Evolutionary conservation across 2,113 vertebrate genomes (phyloP).

Genomic region (Syngnathus scovelli): DNA sequence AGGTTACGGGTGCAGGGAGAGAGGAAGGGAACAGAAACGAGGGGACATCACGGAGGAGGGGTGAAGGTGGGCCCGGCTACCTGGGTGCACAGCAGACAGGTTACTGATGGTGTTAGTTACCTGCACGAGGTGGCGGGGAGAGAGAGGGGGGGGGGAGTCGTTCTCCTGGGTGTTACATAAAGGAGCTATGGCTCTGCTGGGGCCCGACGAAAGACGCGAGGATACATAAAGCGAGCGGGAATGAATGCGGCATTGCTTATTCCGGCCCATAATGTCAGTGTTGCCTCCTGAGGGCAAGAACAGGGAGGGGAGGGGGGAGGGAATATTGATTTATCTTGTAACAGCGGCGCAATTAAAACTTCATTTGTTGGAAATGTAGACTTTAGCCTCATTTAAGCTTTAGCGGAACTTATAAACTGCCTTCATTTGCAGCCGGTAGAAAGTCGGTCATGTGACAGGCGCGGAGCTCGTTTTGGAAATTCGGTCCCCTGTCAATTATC

Average conservation of each 20-base stretch:
- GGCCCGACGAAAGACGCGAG: conserved; percentile 33
- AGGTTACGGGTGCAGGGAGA: conserved; percentile 49
- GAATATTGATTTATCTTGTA: conserved; percentile 54
- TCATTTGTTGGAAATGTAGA: conserved; percentile 69
- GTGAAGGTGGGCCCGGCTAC: conserved; percentile 41
- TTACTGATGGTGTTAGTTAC: conserved; percentile 74
- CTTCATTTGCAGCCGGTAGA: conserved; percentile 14
- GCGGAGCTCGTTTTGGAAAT: background rate
- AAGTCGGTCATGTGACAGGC: background rate
- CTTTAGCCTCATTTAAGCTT: conserved; percentile 72
- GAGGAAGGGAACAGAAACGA: conserved; percentile 35
- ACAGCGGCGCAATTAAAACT: conserved; percentile 71
- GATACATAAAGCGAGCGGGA: conserved; percentile 60
- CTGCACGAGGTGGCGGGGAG: conserved; percentile 32
- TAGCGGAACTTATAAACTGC: conserved; percentile 16
- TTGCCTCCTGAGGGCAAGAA: conserved; percentile 36
- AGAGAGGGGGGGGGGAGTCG: conserved; percentile 35
- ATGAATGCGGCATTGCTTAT: conserved; percentile 51
- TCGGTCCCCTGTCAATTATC: conserved; percentile 48
- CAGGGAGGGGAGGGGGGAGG: conserved; percentile 21
- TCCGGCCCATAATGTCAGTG: conserved; percentile 56
- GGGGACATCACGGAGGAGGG: conserved; percentile 43
- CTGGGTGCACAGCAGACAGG: conserved; percentile 52
- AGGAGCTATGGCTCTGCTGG: conserved; percentile 62
- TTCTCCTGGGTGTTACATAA: conserved; percentile 69